These are phyloP conservation scores for Clarias batrachus DNA, from an alignment of 2,113 vertebrate genomes.

Conservation along the genomic window DNA sequence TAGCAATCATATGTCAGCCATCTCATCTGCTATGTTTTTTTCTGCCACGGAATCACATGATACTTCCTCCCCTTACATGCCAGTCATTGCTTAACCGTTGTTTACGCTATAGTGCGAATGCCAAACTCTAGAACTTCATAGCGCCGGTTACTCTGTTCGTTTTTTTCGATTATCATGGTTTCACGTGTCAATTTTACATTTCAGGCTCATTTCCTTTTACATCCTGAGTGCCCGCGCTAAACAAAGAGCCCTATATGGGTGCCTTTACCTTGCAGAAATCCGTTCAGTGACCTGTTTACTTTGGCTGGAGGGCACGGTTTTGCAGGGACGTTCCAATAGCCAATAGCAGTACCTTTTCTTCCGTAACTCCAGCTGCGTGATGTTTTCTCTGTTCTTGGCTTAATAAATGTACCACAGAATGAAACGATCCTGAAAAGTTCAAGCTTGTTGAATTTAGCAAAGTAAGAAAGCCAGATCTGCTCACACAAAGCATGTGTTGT, in stretches of 20 bases:
- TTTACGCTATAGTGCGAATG: constrained; percentile 56
- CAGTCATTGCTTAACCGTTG: constrained; percentile 63
- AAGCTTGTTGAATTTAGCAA: background rate
- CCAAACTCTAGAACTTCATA: background rate
- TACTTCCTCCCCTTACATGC: constrained; percentile 68
- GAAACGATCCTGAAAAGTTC: constrained; percentile 34
- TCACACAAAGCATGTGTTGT: background rate
- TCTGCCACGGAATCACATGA: constrained; percentile 62
- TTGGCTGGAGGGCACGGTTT: constrained; percentile 14
- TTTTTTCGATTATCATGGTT: background rate
- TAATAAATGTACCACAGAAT: constrained; percentile 19
- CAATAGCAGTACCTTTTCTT: constrained; percentile 20
- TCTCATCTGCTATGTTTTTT: constrained; percentile 69
- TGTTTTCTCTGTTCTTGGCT: constrained; percentile 36
- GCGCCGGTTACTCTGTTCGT: background rate
- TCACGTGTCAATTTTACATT: background rate
- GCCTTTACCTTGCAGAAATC: constrained; percentile 12
- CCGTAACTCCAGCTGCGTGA: background rate
- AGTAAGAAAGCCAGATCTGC: constrained; percentile 12
- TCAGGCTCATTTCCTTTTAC: constrained; percentile 7
- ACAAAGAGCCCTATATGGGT: constrained; percentile 34
- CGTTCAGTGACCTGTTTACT: constrained; percentile 37
- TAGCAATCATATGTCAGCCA: constrained; percentile 62
- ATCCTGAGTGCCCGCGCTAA: constrained; percentile 10
- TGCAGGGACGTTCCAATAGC: constrained; percentile 8